Evolutionary conservation across 2,888 invertebrate species (phyloP).

Genomic region (Liopterus haemorrhoidalis): DNA sequence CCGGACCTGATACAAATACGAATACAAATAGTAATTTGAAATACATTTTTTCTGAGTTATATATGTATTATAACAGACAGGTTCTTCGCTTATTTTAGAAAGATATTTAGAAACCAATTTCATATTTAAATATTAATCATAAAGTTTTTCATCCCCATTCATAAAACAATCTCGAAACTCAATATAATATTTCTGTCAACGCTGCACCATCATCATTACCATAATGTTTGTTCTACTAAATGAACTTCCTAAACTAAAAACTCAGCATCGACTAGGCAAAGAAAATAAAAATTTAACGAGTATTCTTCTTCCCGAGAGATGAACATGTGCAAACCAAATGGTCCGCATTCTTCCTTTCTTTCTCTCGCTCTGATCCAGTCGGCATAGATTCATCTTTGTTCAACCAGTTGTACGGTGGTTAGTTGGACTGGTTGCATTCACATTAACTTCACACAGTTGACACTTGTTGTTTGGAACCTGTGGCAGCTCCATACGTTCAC

Average conservation of each 20-base stretch:
- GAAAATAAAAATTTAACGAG: conserved; percentile 37
- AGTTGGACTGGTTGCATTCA: conserved; percentile 36
- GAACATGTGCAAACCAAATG: conserved; percentile 40
- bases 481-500: conserved; percentile 18
- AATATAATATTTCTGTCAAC: conserved; percentile 20
- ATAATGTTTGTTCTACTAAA: conserved; percentile 38
- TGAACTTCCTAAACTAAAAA: conserved; percentile 36
- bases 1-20: too few relatives aligned
- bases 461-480: conserved; percentile 40
- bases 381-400: conserved; percentile 22
- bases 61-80: too few relatives aligned
- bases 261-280: conserved; percentile 19
- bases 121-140: too few relatives aligned
- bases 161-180: too few relatives aligned
- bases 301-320: conserved; percentile 31
- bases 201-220: conserved; percentile 33
- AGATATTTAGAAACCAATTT: too few relatives aligned
- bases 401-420: conserved; percentile 11
- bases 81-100: too few relatives aligned
- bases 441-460: conserved; percentile 41
- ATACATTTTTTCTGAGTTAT: too few relatives aligned
- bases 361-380: conserved; percentile 24
- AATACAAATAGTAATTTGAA: too few relatives aligned
- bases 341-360: conserved; percentile 9
- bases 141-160: too few relatives aligned